Percentiles rank a stretch among this genome's conserved stretches.
phyloP scores from a whole-genome alignment of 2,888 invertebrate species.

The Caenorhabditis virilis region DNA sequence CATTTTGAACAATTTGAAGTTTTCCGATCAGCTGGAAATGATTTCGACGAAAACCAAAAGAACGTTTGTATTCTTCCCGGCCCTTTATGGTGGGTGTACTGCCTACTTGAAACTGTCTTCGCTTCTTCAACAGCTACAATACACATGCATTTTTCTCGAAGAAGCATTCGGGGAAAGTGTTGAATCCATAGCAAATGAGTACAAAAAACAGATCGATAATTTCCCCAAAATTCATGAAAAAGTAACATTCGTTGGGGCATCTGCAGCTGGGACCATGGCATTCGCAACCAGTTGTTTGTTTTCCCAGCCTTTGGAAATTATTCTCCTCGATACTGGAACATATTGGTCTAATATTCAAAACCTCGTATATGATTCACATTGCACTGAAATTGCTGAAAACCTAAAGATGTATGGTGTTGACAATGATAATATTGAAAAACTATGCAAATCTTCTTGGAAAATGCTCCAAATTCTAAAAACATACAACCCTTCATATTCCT shows the following conservation, averaged over 20 bases:
- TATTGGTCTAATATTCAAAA: slow-evolving; percentile 17
- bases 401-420: slow-evolving; percentile 16
- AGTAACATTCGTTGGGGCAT: slow-evolving; percentile 38
- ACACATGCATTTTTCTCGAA: slow-evolving; percentile 12
- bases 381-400: slow-evolving; percentile 15
- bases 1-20: slow-evolving; percentile 28
- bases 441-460: slow-evolving; percentile 20
- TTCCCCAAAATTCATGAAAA: neutral
- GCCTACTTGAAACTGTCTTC: slow-evolving; percentile 13
- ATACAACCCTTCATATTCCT: slow-evolving; percentile 8
- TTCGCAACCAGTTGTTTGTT: slow-evolving; percentile 17
- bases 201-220: slow-evolving; percentile 16
- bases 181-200: slow-evolving; percentile 7
- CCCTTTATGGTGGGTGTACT: slow-evolving; percentile 30
- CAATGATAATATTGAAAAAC: neutral
- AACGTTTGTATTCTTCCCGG: slow-evolving; percentile 24
- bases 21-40: slow-evolving; percentile 10
- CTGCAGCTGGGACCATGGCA: slow-evolving; percentile 44
- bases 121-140: neutral
- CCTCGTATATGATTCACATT: slow-evolving; percentile 12
- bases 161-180: slow-evolving; percentile 19
- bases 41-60: neutral
- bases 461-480: slow-evolving; percentile 21
- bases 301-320: neutral
- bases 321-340: slow-evolving; percentile 30